Base-by-base conservation (phyloP, 2,888 invertebrate genomes). In the Thera obeliscata region DNA sequence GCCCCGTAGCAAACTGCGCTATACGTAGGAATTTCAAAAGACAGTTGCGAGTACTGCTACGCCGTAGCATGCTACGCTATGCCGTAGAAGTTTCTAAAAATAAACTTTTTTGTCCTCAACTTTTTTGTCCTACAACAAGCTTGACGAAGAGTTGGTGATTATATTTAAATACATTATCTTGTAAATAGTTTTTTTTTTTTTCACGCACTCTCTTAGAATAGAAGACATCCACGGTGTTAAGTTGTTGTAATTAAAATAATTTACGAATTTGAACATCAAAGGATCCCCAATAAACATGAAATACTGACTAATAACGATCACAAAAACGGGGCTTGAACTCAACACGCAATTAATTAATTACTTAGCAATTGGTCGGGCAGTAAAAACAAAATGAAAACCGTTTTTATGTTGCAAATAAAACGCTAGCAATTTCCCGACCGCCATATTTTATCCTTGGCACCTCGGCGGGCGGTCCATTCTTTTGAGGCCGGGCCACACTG, bases 341-440 rank as follows among this genome's bases (percentile, higher is more conserved):
- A 50, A 56, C 59, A 55, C 41, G 56, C 41, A 9, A 62, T 63
- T 35, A 64, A 60, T 63, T 63, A 69, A 65, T 68, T 61, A 67
- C 62, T 66, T 62, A 48, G 61, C 65, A 69, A 71, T 67, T 69
- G 64, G 65, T 66, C 58, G 56, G 38, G 58, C 66, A 38, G 64
- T 72, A 74, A 74, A 73, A 74, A 69, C 55, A 62, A 67, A 74
- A 72, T 72, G 72, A 72, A 72, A 67, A 69, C 67, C 65, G 68
- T 68, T 74, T 73, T 72, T 74, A 69, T 59, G 63, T 66, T 56
- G 52, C 55, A 56, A 66, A 69, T 72, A 72, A 72, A 72, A 69
- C 61, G 69, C 59, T 65, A 70, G 71, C 74, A 69, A 71, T 71
- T 71, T 68, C 52, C 58, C 64, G 69, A 64, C 69, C 61, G 69